Conservation (phyloP, 2,888 invertebrate species). For the Nephrotoma flavescens region DNA sequence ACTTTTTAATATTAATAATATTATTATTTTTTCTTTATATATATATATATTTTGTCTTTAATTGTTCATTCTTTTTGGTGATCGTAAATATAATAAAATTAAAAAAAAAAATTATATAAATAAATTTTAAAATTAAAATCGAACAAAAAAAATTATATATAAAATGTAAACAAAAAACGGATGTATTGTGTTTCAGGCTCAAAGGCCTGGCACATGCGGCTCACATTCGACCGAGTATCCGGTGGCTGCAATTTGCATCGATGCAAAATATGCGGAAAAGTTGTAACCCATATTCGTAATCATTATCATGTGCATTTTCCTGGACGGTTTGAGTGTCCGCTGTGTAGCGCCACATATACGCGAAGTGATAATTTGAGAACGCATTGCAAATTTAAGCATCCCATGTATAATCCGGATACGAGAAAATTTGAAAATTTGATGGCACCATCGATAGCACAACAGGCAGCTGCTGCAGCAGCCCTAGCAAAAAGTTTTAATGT, state of each 20-base stretch:
- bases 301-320: slow-evolving; percentile 91
- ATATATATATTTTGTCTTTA: not conserved
- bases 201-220: slow-evolving; percentile 90
- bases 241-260: slow-evolving; percentile 87
- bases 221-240: slow-evolving; percentile 85
- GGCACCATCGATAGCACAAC: slow-evolving; percentile 38
- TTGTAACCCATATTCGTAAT: slow-evolving; percentile 87
- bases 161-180: slow-evolving; percentile 9
- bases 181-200: slow-evolving; percentile 55
- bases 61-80: slow-evolving; percentile 4
- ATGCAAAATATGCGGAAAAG: slow-evolving; percentile 88
- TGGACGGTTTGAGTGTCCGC: slow-evolving; percentile 81
- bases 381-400: slow-evolving; percentile 87
- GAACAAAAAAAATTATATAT: slow-evolving; percentile 6
- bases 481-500: not conserved
- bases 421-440: slow-evolving; percentile 67
- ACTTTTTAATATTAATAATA: not conserved
- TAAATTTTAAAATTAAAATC: slow-evolving; percentile 11
- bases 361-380: slow-evolving; percentile 85
- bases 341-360: slow-evolving; percentile 82
- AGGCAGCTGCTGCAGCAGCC: slow-evolving; percentile 21
- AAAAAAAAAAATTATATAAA: slow-evolving; percentile 9
- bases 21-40: not conserved
- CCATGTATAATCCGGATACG: slow-evolving; percentile 72
- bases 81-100: slow-evolving; percentile 11